These are phyloP conservation scores for Fistularia tabacaria DNA, from an alignment of 2,797 vertebrate genomes.

Conservation along the genomic window DNA sequence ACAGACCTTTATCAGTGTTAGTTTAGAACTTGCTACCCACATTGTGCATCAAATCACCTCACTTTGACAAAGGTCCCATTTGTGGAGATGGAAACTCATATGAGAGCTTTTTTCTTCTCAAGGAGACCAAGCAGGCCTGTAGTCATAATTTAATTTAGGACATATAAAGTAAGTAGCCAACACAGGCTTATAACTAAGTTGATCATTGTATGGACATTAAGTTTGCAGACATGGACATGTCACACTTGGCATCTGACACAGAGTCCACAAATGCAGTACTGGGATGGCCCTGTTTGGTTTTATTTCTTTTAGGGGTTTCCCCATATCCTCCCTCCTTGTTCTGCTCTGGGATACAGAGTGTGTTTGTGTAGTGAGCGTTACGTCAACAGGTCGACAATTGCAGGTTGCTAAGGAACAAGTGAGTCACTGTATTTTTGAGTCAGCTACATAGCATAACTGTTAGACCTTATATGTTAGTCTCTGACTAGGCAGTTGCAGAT, in stretches of 20 bases:
- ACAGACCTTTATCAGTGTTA: conserved; percentile 40
- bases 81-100: conserved; percentile 12
- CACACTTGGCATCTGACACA: conserved; percentile 20
- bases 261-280: conserved; percentile 19
- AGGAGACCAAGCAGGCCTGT: conserved; percentile 26
- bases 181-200: conserved; percentile 14
- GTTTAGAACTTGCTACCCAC: conserved; percentile 35
- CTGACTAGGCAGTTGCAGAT: conserved; percentile 5
- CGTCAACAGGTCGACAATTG: conserved; percentile 31
- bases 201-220: conserved; percentile 11
- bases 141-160: conserved; percentile 24
- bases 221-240: conserved; percentile 6
- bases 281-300: conserved; percentile 5
- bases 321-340: conserved; percentile 9
- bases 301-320: conserved; percentile 19
- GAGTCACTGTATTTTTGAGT: conserved; percentile 60
- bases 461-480: conserved; percentile 15
- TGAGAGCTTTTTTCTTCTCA: conserved; percentile 19
- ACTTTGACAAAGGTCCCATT: conserved; percentile 56
- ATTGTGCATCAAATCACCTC: conserved; percentile 19
- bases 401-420: conserved; percentile 66
- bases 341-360: conserved; percentile 33
- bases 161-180: conserved; percentile 1
- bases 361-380: conserved; percentile 33
- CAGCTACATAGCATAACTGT: conserved; percentile 29